Evolutionary conservation across 2,113 vertebrate genomes (phyloP).

Genomic region (Sula dactylatra): DNA sequence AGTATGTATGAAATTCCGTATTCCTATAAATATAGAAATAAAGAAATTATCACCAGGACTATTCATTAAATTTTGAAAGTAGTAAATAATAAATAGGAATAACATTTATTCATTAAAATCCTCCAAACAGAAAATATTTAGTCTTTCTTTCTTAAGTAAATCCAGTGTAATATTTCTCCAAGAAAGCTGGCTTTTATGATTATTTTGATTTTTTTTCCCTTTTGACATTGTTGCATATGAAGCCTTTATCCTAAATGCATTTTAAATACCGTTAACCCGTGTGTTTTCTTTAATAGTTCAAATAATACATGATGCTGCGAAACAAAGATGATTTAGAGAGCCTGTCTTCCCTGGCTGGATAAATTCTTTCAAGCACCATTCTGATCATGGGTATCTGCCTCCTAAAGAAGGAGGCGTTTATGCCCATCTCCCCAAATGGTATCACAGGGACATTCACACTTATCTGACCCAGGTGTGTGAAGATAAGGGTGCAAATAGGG

Average conservation of each 20-base stretch:
- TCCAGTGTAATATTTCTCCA: not conserved
- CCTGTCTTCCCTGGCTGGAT: not conserved
- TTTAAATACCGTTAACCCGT: conserved; percentile 4
- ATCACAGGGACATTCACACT: not conserved
- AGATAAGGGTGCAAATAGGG: not conserved
- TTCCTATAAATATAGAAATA: conserved; percentile 67
- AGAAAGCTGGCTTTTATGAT: not conserved
- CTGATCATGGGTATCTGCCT: not conserved
- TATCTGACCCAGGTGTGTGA: not conserved
- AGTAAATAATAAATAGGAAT: conserved; percentile 56
- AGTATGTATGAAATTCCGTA: conserved; percentile 49
- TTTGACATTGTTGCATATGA: not conserved
- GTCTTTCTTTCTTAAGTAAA: conserved; percentile 12
- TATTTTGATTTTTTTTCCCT: not conserved
- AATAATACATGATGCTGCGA: not conserved
- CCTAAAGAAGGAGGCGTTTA: not conserved
- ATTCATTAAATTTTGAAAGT: conserved; percentile 62
- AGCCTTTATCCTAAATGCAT: conserved; percentile 31
- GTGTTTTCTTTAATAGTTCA: not conserved
- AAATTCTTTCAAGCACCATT: not conserved
- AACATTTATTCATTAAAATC: conserved; percentile 52
- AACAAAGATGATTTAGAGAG: not conserved
- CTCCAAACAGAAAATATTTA: conserved; percentile 9
- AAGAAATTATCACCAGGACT: conserved; percentile 61
- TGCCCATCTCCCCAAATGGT: not conserved